These are phyloP conservation scores for Pseudomyrmex gracilis DNA, from an alignment of 1,140 invertebrate genomes.

Conservation along the genomic window DNA sequence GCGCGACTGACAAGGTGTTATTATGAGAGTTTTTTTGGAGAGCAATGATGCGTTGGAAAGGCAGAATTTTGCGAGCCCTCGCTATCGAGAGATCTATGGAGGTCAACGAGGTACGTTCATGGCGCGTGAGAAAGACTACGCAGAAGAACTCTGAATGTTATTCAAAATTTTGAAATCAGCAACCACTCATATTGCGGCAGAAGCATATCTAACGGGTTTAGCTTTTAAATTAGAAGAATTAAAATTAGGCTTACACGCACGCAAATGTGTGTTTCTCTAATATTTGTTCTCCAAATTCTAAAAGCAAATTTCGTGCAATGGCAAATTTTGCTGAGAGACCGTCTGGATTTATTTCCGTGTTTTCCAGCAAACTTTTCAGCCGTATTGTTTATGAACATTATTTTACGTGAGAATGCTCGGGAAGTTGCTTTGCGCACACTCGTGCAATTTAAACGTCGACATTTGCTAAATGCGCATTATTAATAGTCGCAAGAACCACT, in stretches of 20 bases:
- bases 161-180: slow-evolving; percentile 1
- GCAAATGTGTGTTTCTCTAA: too few species aligned
- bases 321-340: neutral
- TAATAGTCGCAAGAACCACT: slow-evolving; percentile 51
- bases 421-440: slow-evolving; percentile 25
- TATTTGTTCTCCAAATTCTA: neutral
- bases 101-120: slow-evolving; percentile 14
- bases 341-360: neutral
- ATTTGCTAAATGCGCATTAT: slow-evolving; percentile 48
- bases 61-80: slow-evolving; percentile 20
- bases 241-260: too few species aligned
- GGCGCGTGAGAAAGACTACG: slow-evolving; percentile 36
- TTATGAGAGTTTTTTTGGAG: slow-evolving; percentile 27
- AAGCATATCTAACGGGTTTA: too few species aligned
- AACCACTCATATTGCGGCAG: too few species aligned
- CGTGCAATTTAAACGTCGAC: slow-evolving; percentile 51
- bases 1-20: slow-evolving; percentile 15
- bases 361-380: neutral
- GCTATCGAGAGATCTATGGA: slow-evolving; percentile 20
- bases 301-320: neutral
- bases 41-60: neutral
- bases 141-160: slow-evolving; percentile 31
- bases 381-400: neutral
- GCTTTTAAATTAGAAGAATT: too few species aligned
- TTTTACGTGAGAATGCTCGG: slow-evolving; percentile 59